Conservation (phyloP, 2,797 vertebrate genomes). For the Acrocephalus scirpaceus region DNA sequence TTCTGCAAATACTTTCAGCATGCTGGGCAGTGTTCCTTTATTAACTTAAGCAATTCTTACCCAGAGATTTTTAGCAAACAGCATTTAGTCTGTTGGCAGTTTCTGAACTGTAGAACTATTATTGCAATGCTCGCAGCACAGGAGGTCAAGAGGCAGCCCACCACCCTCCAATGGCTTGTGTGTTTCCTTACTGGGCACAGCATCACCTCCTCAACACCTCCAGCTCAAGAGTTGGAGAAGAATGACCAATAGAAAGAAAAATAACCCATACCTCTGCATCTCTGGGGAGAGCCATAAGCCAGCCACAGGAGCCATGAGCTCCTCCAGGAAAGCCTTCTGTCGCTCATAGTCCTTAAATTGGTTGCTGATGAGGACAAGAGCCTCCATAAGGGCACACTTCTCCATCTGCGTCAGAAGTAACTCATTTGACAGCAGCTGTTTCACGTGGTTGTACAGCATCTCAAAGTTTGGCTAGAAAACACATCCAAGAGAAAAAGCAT, state of each 20-base stretch:
- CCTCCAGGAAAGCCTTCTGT: conserved; percentile 90
- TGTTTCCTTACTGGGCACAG: fast-evolving
- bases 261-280: conserved; percentile 81
- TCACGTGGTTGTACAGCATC: conserved; percentile 89
- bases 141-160: not conserved
- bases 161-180: not conserved
- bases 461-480: conserved; percentile 90
- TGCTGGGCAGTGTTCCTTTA: not conserved
- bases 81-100: not conserved
- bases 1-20: not conserved
- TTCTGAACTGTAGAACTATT: not conserved
- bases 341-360: conserved; percentile 92
- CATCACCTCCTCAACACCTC: not conserved
- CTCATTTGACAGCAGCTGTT: conserved; percentile 86
- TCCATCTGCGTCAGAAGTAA: conserved; percentile 89
- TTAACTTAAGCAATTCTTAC: not conserved
- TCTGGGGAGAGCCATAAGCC: conserved; percentile 91
- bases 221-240: not conserved
- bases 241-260: conserved; percentile 28
- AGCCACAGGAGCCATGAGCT: conserved; percentile 87
- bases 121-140: not conserved
- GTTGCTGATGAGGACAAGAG: conserved; percentile 94
- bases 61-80: not conserved
- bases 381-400: conserved; percentile 92
- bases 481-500: not conserved